Conservation (phyloP, 1,140 invertebrate genomes). For the Potamilus streckersoni region DNA sequence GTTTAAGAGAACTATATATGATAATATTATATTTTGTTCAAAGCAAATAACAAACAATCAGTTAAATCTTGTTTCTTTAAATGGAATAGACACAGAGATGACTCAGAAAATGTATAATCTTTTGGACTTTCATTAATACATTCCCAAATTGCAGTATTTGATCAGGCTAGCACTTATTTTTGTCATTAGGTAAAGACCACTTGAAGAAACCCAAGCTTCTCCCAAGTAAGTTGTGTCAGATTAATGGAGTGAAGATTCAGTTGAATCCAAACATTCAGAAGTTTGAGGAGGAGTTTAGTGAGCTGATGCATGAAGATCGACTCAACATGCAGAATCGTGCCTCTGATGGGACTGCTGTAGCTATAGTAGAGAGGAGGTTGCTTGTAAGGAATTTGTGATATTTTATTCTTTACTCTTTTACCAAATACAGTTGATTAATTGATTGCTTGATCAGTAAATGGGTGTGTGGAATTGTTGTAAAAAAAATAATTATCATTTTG, state of each 20-base stretch:
- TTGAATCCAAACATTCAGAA: slow-evolving; percentile 61
- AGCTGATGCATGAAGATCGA: slow-evolving; percentile 58
- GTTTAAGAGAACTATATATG: too few relatives aligned
- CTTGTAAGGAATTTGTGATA: slow-evolving; percentile 38
- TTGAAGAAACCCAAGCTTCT: slow-evolving; percentile 58
- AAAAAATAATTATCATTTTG: too few relatives aligned
- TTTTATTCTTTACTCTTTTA: background rate
- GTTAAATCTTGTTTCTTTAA: too few relatives aligned
- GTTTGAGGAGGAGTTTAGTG: slow-evolving; percentile 65
- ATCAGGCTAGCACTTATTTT: too few relatives aligned
- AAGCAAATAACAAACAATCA: too few relatives aligned
- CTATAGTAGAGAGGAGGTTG: slow-evolving; percentile 59
- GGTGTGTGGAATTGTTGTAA: background rate
- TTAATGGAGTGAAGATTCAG: slow-evolving; percentile 59
- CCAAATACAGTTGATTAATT: background rate
- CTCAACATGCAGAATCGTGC: slow-evolving; percentile 38
- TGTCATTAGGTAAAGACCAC: slow-evolving; percentile 44
- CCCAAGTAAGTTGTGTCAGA: slow-evolving; percentile 41
- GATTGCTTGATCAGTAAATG: background rate
- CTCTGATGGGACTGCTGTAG: slow-evolving; percentile 39
- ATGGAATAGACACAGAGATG: too few relatives aligned
- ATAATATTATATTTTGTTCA: too few relatives aligned
- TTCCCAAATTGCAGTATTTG: too few relatives aligned
- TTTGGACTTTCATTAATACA: too few relatives aligned
- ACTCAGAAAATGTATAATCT: too few relatives aligned